phyloP scores from a whole-genome alignment of 2,797 vertebrate genomes.

The Phoebastria nigripes region DNA sequence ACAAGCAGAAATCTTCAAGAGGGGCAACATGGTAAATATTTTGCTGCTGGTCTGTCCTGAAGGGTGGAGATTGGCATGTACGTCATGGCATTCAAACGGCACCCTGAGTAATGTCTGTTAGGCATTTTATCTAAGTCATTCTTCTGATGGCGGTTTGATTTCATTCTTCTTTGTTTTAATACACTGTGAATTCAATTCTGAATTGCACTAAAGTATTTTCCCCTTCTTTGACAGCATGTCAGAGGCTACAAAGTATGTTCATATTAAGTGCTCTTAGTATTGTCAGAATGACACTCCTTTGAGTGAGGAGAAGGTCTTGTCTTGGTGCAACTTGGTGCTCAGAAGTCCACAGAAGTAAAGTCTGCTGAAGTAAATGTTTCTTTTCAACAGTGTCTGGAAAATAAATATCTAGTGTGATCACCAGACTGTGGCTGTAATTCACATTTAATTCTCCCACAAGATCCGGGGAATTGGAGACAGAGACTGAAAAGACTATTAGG shows the following conservation, averaged over 20 bases:
- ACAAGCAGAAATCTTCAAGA: not conserved
- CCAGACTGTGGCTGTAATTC: not conserved
- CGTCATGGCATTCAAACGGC: not conserved
- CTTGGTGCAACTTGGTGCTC: not conserved
- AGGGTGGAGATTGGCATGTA: not conserved
- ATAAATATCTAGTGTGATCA: not conserved
- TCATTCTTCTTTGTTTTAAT: conserved; percentile 13
- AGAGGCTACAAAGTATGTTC: not conserved
- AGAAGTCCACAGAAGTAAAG: not conserved
- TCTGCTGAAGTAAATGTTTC: conserved; percentile 29
- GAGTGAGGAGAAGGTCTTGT: not conserved
- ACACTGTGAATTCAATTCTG: not conserved
- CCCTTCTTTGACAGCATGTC: not conserved
- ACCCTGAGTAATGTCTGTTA: not conserved
- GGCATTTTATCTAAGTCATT: not conserved
- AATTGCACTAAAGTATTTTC: not conserved
- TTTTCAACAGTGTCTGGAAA: not conserved
- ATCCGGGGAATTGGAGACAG: not conserved
- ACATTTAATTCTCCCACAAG: conserved; percentile 19
- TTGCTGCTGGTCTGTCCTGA: not conserved
- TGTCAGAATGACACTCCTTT: not conserved
- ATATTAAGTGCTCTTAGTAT: not conserved
- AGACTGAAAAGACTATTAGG: conserved; percentile 5
- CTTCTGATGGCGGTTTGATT: not conserved
- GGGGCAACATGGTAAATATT: not conserved